Evolutionary conservation across 2,113 vertebrate species (phyloP).

Genomic region (Ifrita kowaldi): DNA sequence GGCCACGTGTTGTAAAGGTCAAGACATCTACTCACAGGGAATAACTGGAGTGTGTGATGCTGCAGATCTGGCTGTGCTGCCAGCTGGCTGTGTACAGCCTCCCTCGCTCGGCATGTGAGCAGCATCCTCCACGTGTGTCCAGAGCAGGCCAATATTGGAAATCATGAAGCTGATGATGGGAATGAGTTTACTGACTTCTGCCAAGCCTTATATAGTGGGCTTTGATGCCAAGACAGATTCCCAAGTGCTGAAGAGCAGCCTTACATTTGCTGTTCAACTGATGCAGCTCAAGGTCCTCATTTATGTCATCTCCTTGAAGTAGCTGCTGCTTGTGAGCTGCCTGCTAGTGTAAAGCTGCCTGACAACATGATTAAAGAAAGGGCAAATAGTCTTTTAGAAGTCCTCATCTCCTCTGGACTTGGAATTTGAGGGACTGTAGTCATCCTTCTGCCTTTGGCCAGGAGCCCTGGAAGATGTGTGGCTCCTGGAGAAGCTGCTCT

Average conservation of each 20-base stretch:
- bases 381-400: background rate
- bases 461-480: background rate
- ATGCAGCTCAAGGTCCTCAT: background rate
- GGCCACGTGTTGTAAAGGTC: conserved; percentile 43
- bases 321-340: background rate
- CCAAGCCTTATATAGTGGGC: background rate
- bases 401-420: background rate
- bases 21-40: conserved; percentile 26
- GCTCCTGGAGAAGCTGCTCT: background rate
- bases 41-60: conserved; percentile 44
- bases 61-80: conserved; percentile 45
- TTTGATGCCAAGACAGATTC: background rate
- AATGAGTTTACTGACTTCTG: conserved; percentile 13
- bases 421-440: background rate
- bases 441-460: background rate
- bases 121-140: background rate
- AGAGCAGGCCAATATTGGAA: conserved; percentile 12
- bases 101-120: background rate
- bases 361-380: background rate
- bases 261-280: background rate
- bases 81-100: conserved; percentile 47
- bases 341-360: background rate
- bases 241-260: background rate
- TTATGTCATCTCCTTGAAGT: background rate
- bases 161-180: background rate